Evolutionary conservation across 1,140 invertebrate species (phyloP), one percentile per base, ranked within the genome.

Genomic region (Drosophila baimaii): DNA sequence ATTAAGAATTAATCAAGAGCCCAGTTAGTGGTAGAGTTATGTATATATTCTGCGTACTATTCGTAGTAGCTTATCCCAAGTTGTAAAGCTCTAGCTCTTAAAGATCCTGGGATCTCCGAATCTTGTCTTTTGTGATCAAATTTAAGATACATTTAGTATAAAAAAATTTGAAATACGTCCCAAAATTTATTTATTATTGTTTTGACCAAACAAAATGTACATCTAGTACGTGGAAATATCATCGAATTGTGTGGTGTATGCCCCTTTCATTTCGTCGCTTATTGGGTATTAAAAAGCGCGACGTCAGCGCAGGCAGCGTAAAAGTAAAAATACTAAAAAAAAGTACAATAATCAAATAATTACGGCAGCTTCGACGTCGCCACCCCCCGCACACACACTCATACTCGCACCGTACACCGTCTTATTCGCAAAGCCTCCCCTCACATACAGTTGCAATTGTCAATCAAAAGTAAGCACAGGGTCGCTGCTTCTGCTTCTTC

Each of bases 381-480:
- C 65, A 54, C 68, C 33, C 68, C 65, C 52, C 69, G 13, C 43
- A 57, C 33, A 65, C 35, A 29, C 51, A 47, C 33, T 25, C 19
- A 35, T 13, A 37, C 27, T 5, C 25, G 15, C 43, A 41, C 43
- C 29, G 21, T 31, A 35, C 31, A 35, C 31, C 31, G 46, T 31
- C 44, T 63, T 64, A 75, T 82, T 88, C 72, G 72, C 72, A 76
- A 61, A 73, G 62, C 59, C 65, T 71, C 76, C 49, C 49, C 49
- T 39, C 79, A 55, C 84, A 88, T 62, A 79, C 84, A 83, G 21
- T 69, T 77, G 79, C 79, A 88, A 88, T 88, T 88, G 83, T 89
- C 84, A 88, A 88, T 88, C 83, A 88, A 89, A 88, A 80, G 82
- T 72, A 81, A 81, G 83, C 83, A 85, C 74, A 79, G 82, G 78